Base-by-base conservation (phyloP, 2,113 vertebrate genomes). In the Vulpes vulpes region DNA sequence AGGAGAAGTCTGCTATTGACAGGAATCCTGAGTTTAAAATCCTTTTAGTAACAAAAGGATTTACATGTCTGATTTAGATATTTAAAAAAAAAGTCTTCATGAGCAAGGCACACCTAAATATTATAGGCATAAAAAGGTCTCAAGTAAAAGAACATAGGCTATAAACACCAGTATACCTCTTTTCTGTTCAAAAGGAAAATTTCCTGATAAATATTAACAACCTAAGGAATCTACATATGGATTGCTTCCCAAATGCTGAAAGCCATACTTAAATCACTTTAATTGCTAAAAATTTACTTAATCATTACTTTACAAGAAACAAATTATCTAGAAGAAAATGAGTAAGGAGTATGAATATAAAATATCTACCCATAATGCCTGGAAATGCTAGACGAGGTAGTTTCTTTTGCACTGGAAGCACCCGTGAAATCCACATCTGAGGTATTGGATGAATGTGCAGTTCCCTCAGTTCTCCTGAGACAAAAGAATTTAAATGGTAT, bases 321-420 rank as follows among this genome's bases (percentile, higher is more conserved):
- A 95, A 64, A 80, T 5, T 90, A 32, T 30, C 15, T 69, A 62
- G 16, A 94, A 55, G 17, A 86, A 97, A 95, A 93, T 92, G 16
- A 94, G 22, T 59, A 57, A 91, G 89, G 25, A 83, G 43, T 53
- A 94, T 86, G 43, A 94, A 97, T 20, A 97, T 62, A 86, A 93
- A 92, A 69, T 78, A 95, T 43, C 92, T 99, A 99, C 99, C 99
- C 99, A 98, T 99, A 99, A 99, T 99, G 99, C 99, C 99, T 99
- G 97, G 99, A 99, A 99, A 99, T 98, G 98, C 98, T 99, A 98
- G 99, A 99, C 99, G 99, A 99, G 99, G 99, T 99, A 99, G 99
- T 99, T 99, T 99, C 99, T 99, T 99, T 99, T 98, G 99, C 99
- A 99, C 99, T 99, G 98, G 99, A 99, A 98, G 99, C 99, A 98